phyloP scores from a whole-genome alignment of 2,113 vertebrate species.

The Sigmodon hispidus region DNA sequence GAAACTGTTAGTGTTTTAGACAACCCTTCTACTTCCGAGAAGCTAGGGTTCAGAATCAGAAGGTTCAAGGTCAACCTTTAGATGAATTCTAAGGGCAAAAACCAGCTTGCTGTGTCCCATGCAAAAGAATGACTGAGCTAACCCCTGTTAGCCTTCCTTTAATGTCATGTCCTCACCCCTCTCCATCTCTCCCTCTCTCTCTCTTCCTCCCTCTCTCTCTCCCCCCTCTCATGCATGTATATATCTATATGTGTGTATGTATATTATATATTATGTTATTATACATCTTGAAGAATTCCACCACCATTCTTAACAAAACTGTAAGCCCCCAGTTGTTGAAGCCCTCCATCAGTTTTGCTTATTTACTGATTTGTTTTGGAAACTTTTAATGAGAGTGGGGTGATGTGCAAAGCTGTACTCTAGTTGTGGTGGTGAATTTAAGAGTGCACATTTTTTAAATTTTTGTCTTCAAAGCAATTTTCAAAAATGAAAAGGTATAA shows the following conservation, averaged over 20 bases:
- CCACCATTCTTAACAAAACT: neutral
- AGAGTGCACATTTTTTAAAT: neutral
- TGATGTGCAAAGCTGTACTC: neutral
- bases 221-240: neutral
- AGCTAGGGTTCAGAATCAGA: neutral
- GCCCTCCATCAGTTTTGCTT: neutral
- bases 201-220: no score
- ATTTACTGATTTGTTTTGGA: neutral
- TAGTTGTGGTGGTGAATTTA: neutral
- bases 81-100: neutral
- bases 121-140: neutral
- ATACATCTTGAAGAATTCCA: neutral
- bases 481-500: neutral
- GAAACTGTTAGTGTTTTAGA: neutral
- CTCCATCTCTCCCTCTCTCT: neutral
- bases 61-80: neutral
- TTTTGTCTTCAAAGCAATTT: conserved; percentile 48
- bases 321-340: neutral
- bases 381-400: neutral
- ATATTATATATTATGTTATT: neutral
- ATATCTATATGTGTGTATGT: neutral
- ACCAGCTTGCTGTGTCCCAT: neutral
- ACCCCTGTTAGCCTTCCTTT: neutral
- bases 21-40: neutral
- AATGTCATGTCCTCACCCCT: neutral